A percentile compares a stretch with the other conserved stretches of the same genome.
These are phyloP conservation scores for Cossypha dichroa DNA, from an alignment of 2,797 vertebrate genomes.

Conservation along the genomic window DNA sequence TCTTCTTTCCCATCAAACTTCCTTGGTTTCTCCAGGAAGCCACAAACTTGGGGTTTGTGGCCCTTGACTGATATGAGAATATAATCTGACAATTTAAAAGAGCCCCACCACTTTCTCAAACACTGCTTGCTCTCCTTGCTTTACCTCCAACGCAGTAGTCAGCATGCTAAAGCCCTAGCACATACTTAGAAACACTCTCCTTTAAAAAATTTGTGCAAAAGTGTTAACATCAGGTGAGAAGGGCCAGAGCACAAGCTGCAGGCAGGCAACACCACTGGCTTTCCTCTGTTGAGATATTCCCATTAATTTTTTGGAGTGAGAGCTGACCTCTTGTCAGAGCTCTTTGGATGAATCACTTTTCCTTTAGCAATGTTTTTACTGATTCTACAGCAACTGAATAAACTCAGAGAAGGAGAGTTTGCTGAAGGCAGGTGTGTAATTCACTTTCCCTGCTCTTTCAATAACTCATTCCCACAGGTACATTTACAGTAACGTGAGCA, in stretches of 20 bases:
- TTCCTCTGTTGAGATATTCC: not conserved
- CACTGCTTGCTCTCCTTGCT: not conserved
- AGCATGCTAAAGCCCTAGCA: not conserved
- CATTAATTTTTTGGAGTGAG: not conserved
- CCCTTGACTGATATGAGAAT: not conserved
- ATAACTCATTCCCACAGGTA: not conserved
- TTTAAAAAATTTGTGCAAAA: not conserved
- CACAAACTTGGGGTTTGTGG: not conserved
- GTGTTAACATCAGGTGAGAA: not conserved
- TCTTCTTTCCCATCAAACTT: not conserved
- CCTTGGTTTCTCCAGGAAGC: not conserved
- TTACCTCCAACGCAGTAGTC: not conserved
- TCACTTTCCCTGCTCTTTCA: not conserved
- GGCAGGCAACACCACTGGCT: not conserved
- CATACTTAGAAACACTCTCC: not conserved
- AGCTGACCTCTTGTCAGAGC: not conserved
- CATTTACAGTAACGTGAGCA: not conserved
- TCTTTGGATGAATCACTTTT: not conserved
- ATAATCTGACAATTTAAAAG: not conserved
- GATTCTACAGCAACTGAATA: not conserved
- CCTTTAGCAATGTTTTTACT: not conserved
- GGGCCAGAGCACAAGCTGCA: not conserved
- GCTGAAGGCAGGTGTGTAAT: not conserved
- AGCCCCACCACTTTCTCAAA: not conserved
- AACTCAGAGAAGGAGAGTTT: not conserved